These are phyloP conservation scores for Patella depressa DNA, from an alignment of 2,888 invertebrate genomes.

Conservation along the genomic window DNA sequence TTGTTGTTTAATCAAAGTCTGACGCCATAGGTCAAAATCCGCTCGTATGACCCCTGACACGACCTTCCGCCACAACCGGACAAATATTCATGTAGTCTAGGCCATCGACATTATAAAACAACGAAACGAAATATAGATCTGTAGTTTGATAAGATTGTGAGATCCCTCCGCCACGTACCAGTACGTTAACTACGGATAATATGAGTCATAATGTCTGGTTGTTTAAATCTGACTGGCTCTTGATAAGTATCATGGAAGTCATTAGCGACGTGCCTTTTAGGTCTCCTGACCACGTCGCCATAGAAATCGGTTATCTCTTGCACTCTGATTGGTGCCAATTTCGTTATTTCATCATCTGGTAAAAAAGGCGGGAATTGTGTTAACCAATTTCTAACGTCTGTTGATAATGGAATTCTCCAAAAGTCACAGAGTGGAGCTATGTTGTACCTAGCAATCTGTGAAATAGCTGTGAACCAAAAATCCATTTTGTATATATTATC, in stretches of 20 bases:
- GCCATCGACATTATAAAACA: too few relatives aligned
- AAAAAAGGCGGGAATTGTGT: constrained; percentile 2
- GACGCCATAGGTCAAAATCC: too few relatives aligned
- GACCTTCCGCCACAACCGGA: too few relatives aligned
- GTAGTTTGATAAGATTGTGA: too few relatives aligned
- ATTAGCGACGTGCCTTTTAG: background rate
- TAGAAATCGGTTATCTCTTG: background rate
- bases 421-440: background rate
- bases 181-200: background rate
- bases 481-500: background rate
- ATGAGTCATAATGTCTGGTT: background rate
- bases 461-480: background rate
- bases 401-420: constrained; percentile 1
- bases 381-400: background rate
- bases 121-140: too few relatives aligned
- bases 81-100: too few relatives aligned
- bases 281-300: background rate
- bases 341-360: constrained; percentile 9
- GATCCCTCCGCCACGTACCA: too few relatives aligned
- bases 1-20: too few relatives aligned
- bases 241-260: background rate
- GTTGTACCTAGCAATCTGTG: background rate
- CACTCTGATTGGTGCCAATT: background rate
- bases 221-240: background rate
- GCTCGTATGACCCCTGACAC: too few relatives aligned